Evolutionary conservation across 2,797 vertebrate genomes (phyloP).

Genomic region (Acanthornis magna): DNA sequence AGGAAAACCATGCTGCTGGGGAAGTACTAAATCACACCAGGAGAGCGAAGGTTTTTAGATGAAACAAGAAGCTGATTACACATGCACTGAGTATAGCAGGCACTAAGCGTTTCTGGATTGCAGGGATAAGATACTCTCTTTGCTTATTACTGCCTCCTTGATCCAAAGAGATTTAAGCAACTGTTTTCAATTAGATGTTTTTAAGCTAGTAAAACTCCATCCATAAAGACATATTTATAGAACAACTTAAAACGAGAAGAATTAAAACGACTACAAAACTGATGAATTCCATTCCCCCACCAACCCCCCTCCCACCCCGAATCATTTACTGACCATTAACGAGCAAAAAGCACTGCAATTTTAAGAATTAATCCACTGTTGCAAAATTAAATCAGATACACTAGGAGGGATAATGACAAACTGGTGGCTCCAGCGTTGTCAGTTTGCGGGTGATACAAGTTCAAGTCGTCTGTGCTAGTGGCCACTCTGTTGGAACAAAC

Average conservation of each 20-base stretch:
- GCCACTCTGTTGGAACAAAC: slow-evolving; percentile 68
- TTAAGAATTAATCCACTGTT: slow-evolving; percentile 69
- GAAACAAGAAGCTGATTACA: slow-evolving; percentile 71
- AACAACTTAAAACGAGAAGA: slow-evolving; percentile 76
- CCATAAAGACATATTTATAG: slow-evolving; percentile 78
- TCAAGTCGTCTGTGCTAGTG: slow-evolving; percentile 69
- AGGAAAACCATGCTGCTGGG: slow-evolving; percentile 26
- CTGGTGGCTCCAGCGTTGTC: slow-evolving; percentile 56
- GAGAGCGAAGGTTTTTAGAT: slow-evolving; percentile 63
- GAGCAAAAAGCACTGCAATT: slow-evolving; percentile 65
- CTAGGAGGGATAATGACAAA: slow-evolving; percentile 67
- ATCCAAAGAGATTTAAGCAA: slow-evolving; percentile 81
- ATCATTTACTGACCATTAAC: slow-evolving; percentile 68
- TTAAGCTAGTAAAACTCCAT: slow-evolving; percentile 78
- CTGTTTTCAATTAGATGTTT: slow-evolving; percentile 83
- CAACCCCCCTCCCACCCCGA: not conserved
- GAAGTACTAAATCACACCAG: slow-evolving; percentile 40
- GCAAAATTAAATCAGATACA: slow-evolving; percentile 73
- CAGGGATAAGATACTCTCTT: slow-evolving; percentile 77
- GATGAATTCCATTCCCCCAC: slow-evolving; percentile 60
- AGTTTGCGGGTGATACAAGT: slow-evolving; percentile 70
- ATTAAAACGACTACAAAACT: slow-evolving; percentile 69
- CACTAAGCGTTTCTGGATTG: slow-evolving; percentile 71
- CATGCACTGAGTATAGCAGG: slow-evolving; percentile 56
- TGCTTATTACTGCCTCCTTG: slow-evolving; percentile 75